phyloP scores from a whole-genome alignment of 2,113 vertebrate species.

The Halichoeres trimaculatus region DNA sequence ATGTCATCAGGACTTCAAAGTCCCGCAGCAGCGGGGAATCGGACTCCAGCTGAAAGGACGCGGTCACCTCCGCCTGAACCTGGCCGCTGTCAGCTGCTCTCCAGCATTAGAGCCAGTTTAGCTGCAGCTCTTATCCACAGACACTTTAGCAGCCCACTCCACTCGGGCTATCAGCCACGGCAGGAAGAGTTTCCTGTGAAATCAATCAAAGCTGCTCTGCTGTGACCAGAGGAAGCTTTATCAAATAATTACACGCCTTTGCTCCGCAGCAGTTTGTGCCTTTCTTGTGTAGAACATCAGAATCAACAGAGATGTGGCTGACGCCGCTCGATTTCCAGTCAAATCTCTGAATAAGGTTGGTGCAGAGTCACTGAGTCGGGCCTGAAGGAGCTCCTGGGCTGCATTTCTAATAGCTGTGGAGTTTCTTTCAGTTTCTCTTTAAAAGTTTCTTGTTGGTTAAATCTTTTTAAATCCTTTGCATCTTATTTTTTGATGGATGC shows the following conservation, averaged over 20 bases:
- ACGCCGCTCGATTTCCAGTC: not conserved
- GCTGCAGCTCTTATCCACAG: constrained; percentile 53
- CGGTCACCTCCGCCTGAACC: constrained; percentile 34
- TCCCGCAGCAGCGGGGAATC: constrained; percentile 4
- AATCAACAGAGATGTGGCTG: not conserved
- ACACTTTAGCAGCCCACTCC: constrained; percentile 16
- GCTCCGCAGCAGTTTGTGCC: not conserved
- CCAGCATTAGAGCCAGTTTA: constrained; percentile 38
- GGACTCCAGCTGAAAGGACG: constrained; percentile 21
- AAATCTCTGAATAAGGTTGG: not conserved
- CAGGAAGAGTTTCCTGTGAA: constrained; percentile 30
- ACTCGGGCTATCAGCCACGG: constrained; percentile 15
- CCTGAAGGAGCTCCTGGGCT: not conserved
- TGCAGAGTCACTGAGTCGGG: not conserved
- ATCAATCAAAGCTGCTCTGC: constrained; percentile 32
- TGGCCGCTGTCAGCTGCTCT: not conserved
- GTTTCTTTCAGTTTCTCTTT: too few species aligned
- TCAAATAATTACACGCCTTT: constrained; percentile 28
- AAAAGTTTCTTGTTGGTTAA: too few species aligned
- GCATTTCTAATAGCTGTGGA: too few species aligned
- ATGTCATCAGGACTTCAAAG: constrained; percentile 49
- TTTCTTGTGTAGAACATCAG: not conserved
- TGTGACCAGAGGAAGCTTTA: not conserved
- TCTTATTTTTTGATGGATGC: too few species aligned
- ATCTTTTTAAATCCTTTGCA: too few species aligned